Conservation (phyloP, 2,888 invertebrate genomes). For the Peribatodes rhomboidaria region DNA sequence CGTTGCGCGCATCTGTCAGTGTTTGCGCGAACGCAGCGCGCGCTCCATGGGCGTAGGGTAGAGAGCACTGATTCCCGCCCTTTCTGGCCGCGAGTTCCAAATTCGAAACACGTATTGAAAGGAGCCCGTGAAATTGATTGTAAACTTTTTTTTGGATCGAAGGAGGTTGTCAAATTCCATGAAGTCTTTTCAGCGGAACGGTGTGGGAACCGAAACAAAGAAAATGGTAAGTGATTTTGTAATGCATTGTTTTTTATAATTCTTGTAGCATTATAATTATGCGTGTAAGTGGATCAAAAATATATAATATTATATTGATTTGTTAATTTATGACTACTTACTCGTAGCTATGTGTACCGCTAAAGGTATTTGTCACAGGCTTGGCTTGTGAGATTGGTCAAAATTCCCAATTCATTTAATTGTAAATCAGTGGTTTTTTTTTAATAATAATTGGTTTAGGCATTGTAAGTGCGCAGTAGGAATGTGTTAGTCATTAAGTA, state of each 20-base stretch:
- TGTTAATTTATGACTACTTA: too few species aligned
- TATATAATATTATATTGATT: too few species aligned
- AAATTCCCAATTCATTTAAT: too few species aligned
- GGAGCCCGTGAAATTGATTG: not conserved
- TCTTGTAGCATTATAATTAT: too few species aligned
- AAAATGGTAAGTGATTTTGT: slow-evolving; percentile 26
- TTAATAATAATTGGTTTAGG: too few species aligned
- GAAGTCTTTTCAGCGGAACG: slow-evolving; percentile 9
- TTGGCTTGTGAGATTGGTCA: too few species aligned
- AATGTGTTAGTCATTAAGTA: too few species aligned
- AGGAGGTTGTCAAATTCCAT: not conserved
- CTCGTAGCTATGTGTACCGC: too few species aligned
- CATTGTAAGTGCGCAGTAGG: too few species aligned
- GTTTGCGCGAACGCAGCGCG: slow-evolving; percentile 70
- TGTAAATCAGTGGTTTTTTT: too few species aligned
- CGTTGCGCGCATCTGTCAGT: slow-evolving; percentile 69
- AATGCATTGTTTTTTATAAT: not conserved
- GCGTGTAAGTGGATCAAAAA: too few species aligned
- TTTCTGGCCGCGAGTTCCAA: slow-evolving; percentile 49
- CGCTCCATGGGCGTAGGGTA: slow-evolving; percentile 44
- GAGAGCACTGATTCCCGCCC: slow-evolving; percentile 52
- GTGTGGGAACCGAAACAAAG: slow-evolving; percentile 1
- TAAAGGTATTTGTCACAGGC: too few species aligned
- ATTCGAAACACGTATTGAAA: slow-evolving; percentile 17
- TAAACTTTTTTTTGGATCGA: not conserved